phyloP scores from a whole-genome alignment of 2,113 vertebrate genomes.

The Pluvianellus socialis region DNA sequence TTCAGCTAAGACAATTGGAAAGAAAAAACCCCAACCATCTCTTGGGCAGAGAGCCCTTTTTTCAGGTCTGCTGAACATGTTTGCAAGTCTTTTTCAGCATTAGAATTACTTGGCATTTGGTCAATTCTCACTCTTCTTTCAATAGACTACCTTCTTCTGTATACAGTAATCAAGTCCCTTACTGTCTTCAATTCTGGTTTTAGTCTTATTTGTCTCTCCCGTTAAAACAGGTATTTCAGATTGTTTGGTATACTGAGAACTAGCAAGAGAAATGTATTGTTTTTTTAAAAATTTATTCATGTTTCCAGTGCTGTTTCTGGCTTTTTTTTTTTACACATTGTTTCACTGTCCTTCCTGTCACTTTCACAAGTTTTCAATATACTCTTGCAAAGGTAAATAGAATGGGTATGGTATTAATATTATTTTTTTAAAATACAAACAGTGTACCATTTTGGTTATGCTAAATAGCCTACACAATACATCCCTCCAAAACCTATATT shows the following conservation, averaged over 20 bases:
- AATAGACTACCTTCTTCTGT: background rate
- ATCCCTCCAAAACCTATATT: background rate
- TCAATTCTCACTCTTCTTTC: background rate
- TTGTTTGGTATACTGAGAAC: background rate
- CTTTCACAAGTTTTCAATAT: background rate
- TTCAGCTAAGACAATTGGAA: background rate
- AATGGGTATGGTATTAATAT: background rate
- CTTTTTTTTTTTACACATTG: background rate
- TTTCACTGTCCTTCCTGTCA: background rate
- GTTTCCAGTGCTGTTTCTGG: background rate
- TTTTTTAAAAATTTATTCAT: background rate
- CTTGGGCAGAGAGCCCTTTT: background rate
- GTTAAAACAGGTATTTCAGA: background rate
- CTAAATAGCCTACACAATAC: background rate
- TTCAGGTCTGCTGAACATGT: background rate
- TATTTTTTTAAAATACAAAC: background rate
- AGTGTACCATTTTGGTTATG: background rate
- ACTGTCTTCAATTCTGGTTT: background rate
- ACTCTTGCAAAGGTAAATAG: background rate
- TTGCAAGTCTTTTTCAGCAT: background rate
- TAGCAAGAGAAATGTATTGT: background rate
- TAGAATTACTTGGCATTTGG: background rate
- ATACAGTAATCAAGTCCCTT: background rate
- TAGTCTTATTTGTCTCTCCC: background rate
- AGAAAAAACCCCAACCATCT: background rate